Base-by-base conservation (phyloP, 2,888 invertebrate species). In the Oithona nana region DNA sequence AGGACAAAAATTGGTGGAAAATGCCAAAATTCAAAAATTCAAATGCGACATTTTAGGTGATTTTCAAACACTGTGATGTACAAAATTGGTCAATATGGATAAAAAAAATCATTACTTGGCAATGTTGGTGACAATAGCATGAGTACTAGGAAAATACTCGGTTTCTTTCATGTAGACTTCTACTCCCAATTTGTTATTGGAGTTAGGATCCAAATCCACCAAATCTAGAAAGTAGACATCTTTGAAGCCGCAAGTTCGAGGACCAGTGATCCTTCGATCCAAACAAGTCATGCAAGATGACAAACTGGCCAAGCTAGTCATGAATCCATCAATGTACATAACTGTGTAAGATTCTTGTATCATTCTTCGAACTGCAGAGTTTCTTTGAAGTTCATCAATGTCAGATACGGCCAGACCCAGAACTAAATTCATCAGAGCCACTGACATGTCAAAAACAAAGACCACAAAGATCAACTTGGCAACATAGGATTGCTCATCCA, bases 371-470 rank as follows among this genome's bases (percentile, higher is more conserved):
- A 54, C 54, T 3, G 54, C 54, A 3, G 59, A 59, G 26, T 39
- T 48, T 0, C 77, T 70, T 72, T 79, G 78, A 64, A 80, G 71
- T 66, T 76, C 76, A 61, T 76, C 77, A 1, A 79, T 79, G 65
- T 80, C 79, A 64, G 77, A 79, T 1, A 80, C 79, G 11, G 79
- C 79, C 11, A 80, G 75, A 69, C 79, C 79, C 0, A 79, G 76
- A 68, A 80, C 72, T 55, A 80, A 70, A 68, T 80, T 80, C 79
- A 79, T 79, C 6, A 80, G 70, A 0, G 79, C 79, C 55, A 79
- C 77, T 4, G 79, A 76, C 39, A 78, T 78, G 64, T 79, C 67
- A 22, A 80, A 71, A 0, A 79, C 68, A 64, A 79, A 80, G 1
- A 76, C 66, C 0, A 79, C 69, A 67, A 79, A 79, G 24, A 79